Conservation (phyloP, 2,113 vertebrate genomes). For the Ancistrus triradiatus region DNA sequence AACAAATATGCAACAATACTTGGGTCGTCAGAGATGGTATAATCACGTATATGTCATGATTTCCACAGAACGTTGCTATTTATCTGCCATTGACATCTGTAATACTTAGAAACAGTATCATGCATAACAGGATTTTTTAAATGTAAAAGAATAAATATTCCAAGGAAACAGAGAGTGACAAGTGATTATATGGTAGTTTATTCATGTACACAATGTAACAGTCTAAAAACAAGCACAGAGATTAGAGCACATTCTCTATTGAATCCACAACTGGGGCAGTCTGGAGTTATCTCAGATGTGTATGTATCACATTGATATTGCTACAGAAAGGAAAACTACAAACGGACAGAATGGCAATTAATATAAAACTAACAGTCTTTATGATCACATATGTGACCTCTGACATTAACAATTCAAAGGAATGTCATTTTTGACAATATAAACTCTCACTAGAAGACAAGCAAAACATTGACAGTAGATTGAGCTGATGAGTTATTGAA, state of each 20-base stretch:
- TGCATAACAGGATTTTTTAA: too few relatives aligned
- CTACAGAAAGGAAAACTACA: conserved; percentile 64
- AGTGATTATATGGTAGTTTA: conserved; percentile 55
- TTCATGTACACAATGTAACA: conserved; percentile 72
- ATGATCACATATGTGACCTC: conserved; percentile 52
- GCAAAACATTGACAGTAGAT: conserved; percentile 61
- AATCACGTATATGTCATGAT: too few relatives aligned
- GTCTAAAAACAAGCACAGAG: conserved; percentile 76
- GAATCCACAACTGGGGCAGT: conserved; percentile 54
- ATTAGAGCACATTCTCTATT: conserved; percentile 61
- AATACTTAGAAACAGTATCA: too few relatives aligned
- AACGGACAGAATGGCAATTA: conserved; percentile 65
- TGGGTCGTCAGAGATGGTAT: too few relatives aligned
- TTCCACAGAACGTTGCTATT: too few relatives aligned
- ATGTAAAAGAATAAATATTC: neutral
- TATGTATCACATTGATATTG: conserved; percentile 62
- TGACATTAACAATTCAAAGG: conserved; percentile 56
- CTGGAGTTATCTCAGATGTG: conserved; percentile 61
- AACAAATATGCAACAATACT: too few relatives aligned
- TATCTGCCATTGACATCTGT: too few relatives aligned
- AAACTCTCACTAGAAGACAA: conserved; percentile 72
- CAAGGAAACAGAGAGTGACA: conserved; percentile 32
- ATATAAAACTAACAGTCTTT: conserved; percentile 73
- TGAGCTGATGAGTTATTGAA: conserved; percentile 51
- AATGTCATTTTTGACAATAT: conserved; percentile 66